Evolutionary conservation across 2,888 invertebrate species (phyloP), one percentile per base, ranked within the genome.

Genomic region (Lithophane leautieri): DNA sequence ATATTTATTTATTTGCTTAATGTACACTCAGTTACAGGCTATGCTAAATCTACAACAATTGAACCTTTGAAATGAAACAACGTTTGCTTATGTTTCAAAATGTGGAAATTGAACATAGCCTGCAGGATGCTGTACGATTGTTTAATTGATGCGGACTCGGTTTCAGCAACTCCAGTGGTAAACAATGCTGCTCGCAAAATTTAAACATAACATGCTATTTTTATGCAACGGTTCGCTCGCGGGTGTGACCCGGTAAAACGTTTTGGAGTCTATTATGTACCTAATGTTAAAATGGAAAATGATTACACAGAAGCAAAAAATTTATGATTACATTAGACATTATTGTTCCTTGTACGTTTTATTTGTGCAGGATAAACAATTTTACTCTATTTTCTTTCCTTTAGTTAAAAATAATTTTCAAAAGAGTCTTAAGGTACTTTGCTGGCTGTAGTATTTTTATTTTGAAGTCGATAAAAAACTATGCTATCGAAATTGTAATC

Each of bases 181-280:
- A 77, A 72, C 54, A 81, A 70, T 28, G 34, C 14, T 28, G 42
- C 16, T 50, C 28, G 11, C 60, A 28, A 62, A 19, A 56, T 22
- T 68, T 74, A 69, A 75, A 82, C 71, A 42, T 34, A 69, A 71
- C 73, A 77, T 77, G 16, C 22, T 61, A 50, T 72, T 83, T 70
- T 58, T 65, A 44, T 34, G 42, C 12, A 14, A 54, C n/a, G 40
- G 61, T 25, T 34, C 56, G 25, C 72, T 60, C 28, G n/a, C n/a
- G 47, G 42, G 62, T 40, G 50, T 34, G 4, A 16, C 28, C 52
- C 54, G 69, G 61, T 63, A 62, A 68, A 79, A 54, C 4, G 12
- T 66, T 76, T 54, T 28, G 25, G 25, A 56, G 47, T 72, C 63
- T 16, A 25, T 22, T 65, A 82, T 25, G 40, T 2, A n/a, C n/a